phyloP scores from a whole-genome alignment of 2,888 invertebrate genomes.

The Plebejus argus region DNA sequence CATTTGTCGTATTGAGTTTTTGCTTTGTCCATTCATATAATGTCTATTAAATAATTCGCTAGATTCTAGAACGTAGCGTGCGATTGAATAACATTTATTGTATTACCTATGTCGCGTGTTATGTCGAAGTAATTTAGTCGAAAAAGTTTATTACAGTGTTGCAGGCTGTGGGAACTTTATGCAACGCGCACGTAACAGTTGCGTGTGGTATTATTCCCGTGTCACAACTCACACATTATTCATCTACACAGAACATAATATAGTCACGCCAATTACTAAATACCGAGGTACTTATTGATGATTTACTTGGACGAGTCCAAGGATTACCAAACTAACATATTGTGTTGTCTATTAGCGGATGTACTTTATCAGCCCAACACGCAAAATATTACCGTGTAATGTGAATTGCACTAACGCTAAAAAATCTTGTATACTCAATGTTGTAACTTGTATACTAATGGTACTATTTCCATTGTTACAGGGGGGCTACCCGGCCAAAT shows the following conservation, averaged over 20 bases:
- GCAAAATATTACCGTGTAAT: too few relatives aligned
- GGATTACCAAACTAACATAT: background rate
- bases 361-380: too few relatives aligned
- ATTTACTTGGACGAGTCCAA: too few relatives aligned
- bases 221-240: conserved; percentile 5
- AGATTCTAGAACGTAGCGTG: background rate
- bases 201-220: conserved; percentile 16
- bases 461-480: conserved; percentile 63
- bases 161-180: conserved; percentile 27
- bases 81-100: background rate
- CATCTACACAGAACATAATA: conserved; percentile 1
- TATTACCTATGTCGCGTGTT: conserved; percentile 9
- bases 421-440: background rate
- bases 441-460: background rate
- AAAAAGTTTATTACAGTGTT: conserved; percentile 23
- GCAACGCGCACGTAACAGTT: conserved; percentile 2
- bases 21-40: background rate
- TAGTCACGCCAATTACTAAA: background rate
- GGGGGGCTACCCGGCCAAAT: conserved; percentile 98
- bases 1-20: background rate
- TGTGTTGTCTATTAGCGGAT: background rate
- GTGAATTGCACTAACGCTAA: background rate
- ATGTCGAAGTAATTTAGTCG: conserved; percentile 12
- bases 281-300: too few relatives aligned
- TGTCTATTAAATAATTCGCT: background rate